Evolutionary conservation across 1,140 invertebrate species (phyloP), one percentile per base, ranked within the genome.

Genomic region (Drosophila bipectinata): DNA sequence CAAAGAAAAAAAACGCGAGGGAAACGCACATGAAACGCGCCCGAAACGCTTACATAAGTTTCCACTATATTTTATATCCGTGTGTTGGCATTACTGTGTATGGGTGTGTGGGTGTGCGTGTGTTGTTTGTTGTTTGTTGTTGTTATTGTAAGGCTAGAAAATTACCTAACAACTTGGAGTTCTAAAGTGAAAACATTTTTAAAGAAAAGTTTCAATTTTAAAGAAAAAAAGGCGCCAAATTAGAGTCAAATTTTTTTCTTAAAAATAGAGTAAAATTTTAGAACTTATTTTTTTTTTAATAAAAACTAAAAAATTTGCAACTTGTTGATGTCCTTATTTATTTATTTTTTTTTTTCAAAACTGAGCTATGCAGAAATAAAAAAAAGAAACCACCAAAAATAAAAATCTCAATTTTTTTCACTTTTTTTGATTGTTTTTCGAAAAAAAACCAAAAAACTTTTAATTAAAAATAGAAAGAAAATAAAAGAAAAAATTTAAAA

Each of bases 31-130:
- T 52, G 62, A 81, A 80, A 57, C 76, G 66, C 67, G 66, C 63
- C 68, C 72, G 63, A 71, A 75, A 75, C 47, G 61, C 79, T 82
- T 82, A 82, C 75, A 83, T 82, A 82, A 82, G 79, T 69, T 51
- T n/a, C 24, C 14, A 32, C 53, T 57, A 58, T 59, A 34, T 26
- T 45, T 69, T 28, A 28, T 28, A 28, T 28, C 26, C 6, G 26
- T 28, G 26, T 28, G 26, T 28, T 5, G 26, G 5, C 6, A 28
- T 28, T 28, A 28, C 3, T 28, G 1, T 72, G 37, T 47, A 18
- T 56, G 18, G 18, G 30, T 30, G 48, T 24, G 24, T 41, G 54
- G 28, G 57, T 37, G 21, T 45, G 47, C 3, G 39, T 34, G 12
- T 53, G 51, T 53, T 15, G 18, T 32, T 15, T 53, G 51, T 53